phyloP scores from a whole-genome alignment of 2,888 invertebrate species.

The Orthonychiurus folsomi region DNA sequence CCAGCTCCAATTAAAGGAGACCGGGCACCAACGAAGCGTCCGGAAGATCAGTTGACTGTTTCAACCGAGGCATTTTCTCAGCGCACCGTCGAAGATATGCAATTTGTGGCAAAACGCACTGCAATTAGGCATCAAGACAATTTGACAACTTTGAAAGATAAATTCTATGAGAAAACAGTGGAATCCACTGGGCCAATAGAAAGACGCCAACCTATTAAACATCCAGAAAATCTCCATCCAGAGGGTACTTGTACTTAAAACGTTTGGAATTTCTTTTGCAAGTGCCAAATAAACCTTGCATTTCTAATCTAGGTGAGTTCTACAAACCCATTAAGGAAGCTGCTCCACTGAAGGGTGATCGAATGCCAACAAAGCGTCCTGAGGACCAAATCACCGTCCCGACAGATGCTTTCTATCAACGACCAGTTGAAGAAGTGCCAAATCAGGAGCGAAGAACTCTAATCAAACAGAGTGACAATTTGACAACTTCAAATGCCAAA shows the following conservation, averaged over 20 bases:
- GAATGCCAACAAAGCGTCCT: slow-evolving; percentile 41
- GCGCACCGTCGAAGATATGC: too few relatives aligned
- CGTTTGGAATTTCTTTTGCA: too few relatives aligned
- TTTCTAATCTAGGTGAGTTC: slow-evolving; percentile 42
- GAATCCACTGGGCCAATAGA: slow-evolving; percentile 41
- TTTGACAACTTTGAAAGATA: too few relatives aligned
- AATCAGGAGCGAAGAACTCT: slow-evolving; percentile 41
- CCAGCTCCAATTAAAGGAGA: slow-evolving; percentile 42
- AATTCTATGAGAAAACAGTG: slow-evolving; percentile 22
- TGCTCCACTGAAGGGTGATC: slow-evolving; percentile 24
- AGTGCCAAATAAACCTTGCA: too few relatives aligned
- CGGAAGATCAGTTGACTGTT: too few relatives aligned
- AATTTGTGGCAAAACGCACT: too few relatives aligned
- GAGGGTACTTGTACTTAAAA: too few relatives aligned
- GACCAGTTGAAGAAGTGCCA: slow-evolving; percentile 20
- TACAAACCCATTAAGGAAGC: too few relatives aligned
- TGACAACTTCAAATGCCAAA: slow-evolving; percentile 47
- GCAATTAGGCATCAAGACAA: too few relatives aligned
- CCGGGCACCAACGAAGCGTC: slow-evolving; percentile 44
- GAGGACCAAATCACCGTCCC: too few relatives aligned
- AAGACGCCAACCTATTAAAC: slow-evolving; percentile 44
- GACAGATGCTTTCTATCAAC: slow-evolving; percentile 42
- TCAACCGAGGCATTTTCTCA: too few relatives aligned
- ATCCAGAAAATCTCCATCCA: slow-evolving; percentile 43
- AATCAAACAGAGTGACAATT: slow-evolving; percentile 36